phyloP scores from a whole-genome alignment of 2,888 invertebrate genomes.

The Laothoe populi region DNA sequence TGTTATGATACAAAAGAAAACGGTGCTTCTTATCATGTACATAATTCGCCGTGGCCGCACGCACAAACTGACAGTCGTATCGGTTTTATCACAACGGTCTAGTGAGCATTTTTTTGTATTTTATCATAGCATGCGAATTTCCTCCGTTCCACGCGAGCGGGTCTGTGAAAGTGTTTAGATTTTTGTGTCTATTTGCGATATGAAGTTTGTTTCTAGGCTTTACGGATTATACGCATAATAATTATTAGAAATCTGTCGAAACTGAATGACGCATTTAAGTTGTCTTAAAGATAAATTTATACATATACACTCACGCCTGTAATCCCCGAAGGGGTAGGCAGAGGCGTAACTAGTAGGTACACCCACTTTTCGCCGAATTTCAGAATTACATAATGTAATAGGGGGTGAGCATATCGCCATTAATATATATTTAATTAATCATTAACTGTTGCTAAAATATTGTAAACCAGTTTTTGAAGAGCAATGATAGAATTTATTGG shows the following conservation, averaged over 20 bases:
- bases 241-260: background rate
- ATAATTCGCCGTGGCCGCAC: constrained; percentile 18
- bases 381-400: too few species aligned
- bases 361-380: too few species aligned
- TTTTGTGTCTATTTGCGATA: background rate
- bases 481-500: too few species aligned
- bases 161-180: background rate
- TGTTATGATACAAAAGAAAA: constrained; percentile 15
- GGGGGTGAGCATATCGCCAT: too few species aligned
- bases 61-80: constrained; percentile 18
- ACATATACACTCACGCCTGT: too few species aligned
- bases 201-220: background rate
- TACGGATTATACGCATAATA: background rate
- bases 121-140: constrained; percentile 24
- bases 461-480: too few species aligned
- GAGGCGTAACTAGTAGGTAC: too few species aligned
- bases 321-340: too few species aligned
- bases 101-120: constrained; percentile 1
- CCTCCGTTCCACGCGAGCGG: constrained; percentile 15
- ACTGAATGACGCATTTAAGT: too few species aligned
- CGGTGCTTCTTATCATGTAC: constrained; percentile 19
- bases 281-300: too few species aligned
- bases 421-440: too few species aligned
- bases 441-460: too few species aligned
- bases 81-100: constrained; percentile 25